Evolutionary conservation across 2,888 invertebrate genomes (phyloP).

Genomic region (Pseudococcus longispinus): DNA sequence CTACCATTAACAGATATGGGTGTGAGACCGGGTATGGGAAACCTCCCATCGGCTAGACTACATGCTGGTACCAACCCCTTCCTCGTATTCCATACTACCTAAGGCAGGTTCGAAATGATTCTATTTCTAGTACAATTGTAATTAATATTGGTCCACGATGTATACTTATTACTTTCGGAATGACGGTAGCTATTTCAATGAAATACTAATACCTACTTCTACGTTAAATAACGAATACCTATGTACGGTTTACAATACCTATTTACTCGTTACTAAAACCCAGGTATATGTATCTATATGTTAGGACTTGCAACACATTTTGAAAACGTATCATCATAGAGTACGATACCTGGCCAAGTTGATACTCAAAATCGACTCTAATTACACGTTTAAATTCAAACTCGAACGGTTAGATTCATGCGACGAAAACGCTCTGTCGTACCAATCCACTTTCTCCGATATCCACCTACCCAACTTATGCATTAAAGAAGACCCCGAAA

Average conservation of each 20-base stretch:
- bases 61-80: too few relatives aligned
- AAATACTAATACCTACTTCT: background rate
- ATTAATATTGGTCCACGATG: background rate
- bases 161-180: constrained; percentile 5
- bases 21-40: too few relatives aligned
- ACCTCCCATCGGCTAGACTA: too few relatives aligned
- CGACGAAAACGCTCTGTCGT: constrained; percentile 33
- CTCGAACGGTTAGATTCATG: constrained; percentile 46
- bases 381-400: constrained; percentile 50
- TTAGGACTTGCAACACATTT: constrained; percentile 51
- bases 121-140: background rate
- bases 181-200: background rate
- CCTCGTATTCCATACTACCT: too few relatives aligned
- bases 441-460: constrained; percentile 47
- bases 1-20: too few relatives aligned
- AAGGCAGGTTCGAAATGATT: too few relatives aligned
- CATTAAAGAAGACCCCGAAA: constrained; percentile 34
- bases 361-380: constrained; percentile 49
- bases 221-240: background rate
- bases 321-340: constrained; percentile 53
- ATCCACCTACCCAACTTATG: constrained; percentile 36
- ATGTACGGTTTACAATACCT: background rate
- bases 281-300: background rate
- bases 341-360: constrained; percentile 48
- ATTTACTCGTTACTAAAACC: background rate